Conservation (phyloP, 1,140 invertebrate species). For the Plutomurus gul region DNA sequence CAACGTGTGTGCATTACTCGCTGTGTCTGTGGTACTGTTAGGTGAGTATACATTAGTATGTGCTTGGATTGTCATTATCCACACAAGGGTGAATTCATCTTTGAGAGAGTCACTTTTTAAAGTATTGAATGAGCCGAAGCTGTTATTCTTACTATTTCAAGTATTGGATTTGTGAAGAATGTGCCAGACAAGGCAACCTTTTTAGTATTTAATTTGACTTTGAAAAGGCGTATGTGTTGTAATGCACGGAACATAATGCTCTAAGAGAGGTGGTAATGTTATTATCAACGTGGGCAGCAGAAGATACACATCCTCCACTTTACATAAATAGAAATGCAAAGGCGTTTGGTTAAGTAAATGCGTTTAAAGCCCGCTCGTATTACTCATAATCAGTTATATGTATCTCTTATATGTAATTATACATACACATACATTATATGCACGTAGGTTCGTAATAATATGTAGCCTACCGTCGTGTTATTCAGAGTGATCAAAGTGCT, state of each 20-base stretch:
- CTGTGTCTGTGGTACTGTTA: no score
- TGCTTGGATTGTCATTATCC: no score
- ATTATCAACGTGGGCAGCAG: neutral
- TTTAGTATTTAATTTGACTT: neutral
- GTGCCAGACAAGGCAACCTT: neutral
- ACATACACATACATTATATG: neutral
- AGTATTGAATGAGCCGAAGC: no score
- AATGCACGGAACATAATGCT: neutral
- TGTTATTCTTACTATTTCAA: no score
- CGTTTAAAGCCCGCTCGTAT: neutral
- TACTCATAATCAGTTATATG: neutral
- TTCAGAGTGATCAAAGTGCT: no score
- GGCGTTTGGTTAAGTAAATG: neutral
- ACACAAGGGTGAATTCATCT: no score
- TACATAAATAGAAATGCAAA: slow-evolving; percentile 25
- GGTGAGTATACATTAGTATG: no score
- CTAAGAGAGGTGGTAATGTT: neutral
- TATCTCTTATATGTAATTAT: neutral
- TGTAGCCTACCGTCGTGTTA: no score
- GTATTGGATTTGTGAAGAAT: no score
- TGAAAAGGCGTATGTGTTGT: slow-evolving; percentile 3
- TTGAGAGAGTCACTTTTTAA: no score
- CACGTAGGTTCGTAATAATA: neutral
- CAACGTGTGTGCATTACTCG: no score
- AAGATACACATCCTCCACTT: neutral